phyloP scores from a whole-genome alignment of 2,888 invertebrate species.

The Sesia apiformis region DNA sequence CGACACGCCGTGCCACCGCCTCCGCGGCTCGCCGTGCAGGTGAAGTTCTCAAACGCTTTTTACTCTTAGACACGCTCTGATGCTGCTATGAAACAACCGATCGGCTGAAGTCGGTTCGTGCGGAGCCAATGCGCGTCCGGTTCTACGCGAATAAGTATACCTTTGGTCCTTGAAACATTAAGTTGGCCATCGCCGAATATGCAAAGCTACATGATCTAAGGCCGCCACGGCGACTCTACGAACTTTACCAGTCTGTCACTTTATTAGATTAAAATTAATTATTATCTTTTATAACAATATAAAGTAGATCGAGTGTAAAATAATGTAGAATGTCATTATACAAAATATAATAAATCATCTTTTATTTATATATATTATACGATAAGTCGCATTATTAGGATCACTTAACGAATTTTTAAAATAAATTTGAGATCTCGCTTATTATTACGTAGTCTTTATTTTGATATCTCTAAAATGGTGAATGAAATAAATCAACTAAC shows the following conservation, averaged over 20 bases:
- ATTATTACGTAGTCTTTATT: conserved; percentile 73
- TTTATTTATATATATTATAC: conserved; percentile 62
- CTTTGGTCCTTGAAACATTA: conserved; percentile 73
- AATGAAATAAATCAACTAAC: conserved; percentile 63
- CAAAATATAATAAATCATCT: conserved; percentile 74
- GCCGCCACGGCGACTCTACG: conserved; percentile 73
- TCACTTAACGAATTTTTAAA: conserved; percentile 67
- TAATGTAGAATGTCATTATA: conserved; percentile 71
- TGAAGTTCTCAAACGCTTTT: conserved; percentile 38
- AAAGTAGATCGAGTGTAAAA: conserved; percentile 71
- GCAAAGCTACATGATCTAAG: conserved; percentile 74
- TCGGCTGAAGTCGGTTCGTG: conserved; percentile 65
- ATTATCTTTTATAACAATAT: conserved; percentile 70
- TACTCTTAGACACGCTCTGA: conserved; percentile 53
- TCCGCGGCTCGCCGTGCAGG: conserved; percentile 8
- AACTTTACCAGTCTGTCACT: conserved; percentile 75
- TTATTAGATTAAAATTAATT: conserved; percentile 68
- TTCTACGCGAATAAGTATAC: conserved; percentile 73
- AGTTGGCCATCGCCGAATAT: conserved; percentile 73
- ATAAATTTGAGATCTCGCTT: conserved; percentile 75
- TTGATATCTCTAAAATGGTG: conserved; percentile 68
- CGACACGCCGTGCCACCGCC: conserved; percentile 10
- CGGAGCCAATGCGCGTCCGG: conserved; percentile 72
- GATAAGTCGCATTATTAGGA: conserved; percentile 68
- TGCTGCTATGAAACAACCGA: conserved; percentile 55